Base-by-base conservation (phyloP, 2,888 invertebrate genomes). In the Phaonia tiefii region DNA sequence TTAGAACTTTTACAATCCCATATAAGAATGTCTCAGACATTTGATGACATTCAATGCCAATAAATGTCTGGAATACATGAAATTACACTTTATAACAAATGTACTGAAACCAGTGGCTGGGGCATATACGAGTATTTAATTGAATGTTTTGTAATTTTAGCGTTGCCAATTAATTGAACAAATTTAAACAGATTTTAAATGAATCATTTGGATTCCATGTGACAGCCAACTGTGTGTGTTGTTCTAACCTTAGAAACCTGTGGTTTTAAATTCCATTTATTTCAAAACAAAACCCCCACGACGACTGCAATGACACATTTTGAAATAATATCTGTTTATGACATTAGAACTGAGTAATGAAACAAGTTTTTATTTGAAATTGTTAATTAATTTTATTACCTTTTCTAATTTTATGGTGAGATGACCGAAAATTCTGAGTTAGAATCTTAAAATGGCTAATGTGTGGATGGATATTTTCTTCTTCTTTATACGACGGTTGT, bases 21-120 rank as follows among this genome's bases (percentile, higher is more conserved):
- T 46, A 42, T 42, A 42, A n/a, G n/a, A n/a, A n/a, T n/a, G n/a
- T n/a, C n/a, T n/a, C n/a, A 31, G 3, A 31, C 8, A 31, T 31
- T 31, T 5, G 8, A 31, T 77, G 76, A 58, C 65, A 74, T 77
- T 77, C 42, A 58, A 74, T 74, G 66, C 58, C 70, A 42, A 63
- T 63, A 63, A 63, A 37, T 63, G 63, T 63, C 42, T 63, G 22
- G 39, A 63, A 63, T 63, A 20, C 13, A 63, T 63, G 17, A 37
- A 17, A 63, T 63, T 63, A 25, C 54, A 1, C 3, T n/a, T n/a
- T n/a, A n/a, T n/a, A n/a, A n/a, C n/a, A n/a, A n/a, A n/a, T n/a
- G n/a, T n/a, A n/a, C n/a, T n/a, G n/a, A n/a, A n/a, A n/a, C n/a
- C n/a, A n/a, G n/a, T n/a, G n/a, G n/a, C n/a, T n/a, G n/a, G n/a